A percentile compares a stretch with the other conserved stretches of the same genome.
Conservation (phyloP, 2,888 invertebrate species). For the Coenonympha arcania region DNA sequence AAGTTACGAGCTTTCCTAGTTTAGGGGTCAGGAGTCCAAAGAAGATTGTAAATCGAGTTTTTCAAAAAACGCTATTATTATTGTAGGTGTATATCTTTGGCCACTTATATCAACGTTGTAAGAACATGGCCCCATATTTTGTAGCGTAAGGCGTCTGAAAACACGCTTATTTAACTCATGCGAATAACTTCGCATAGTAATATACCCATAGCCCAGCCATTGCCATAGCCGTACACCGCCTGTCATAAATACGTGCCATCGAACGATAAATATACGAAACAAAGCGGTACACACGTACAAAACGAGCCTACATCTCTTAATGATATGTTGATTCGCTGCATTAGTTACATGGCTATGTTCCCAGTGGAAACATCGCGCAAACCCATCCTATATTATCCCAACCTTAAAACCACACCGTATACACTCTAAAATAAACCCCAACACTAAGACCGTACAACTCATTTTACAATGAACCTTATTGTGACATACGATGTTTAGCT, state of each 20-base stretch:
- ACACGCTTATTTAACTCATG: conserved; percentile 46
- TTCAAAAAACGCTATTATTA: no score
- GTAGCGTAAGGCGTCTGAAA: conserved; percentile 63
- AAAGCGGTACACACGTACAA: conserved; percentile 72
- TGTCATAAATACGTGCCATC: conserved; percentile 67
- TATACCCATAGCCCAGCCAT: no score
- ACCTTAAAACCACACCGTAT: conserved; percentile 26
- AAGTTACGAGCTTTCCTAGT: no score
- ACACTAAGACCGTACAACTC: not conserved
- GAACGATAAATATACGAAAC: conserved; percentile 68
- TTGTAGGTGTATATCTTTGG: not conserved
- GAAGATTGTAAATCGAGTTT: no score
- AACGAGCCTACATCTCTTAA: conserved; percentile 71
- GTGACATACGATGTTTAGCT: conserved; percentile 32
- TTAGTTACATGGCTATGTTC: conserved; percentile 74
- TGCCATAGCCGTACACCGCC: conserved; percentile 44
- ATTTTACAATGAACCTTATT: conserved; percentile 15
- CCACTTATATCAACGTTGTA: not conserved
- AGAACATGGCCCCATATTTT: conserved; percentile 33
- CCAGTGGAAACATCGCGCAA: conserved; percentile 70
- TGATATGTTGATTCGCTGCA: conserved; percentile 74
- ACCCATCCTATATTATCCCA: conserved; percentile 30
- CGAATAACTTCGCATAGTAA: conserved; percentile 45
- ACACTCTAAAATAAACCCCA: conserved; percentile 35
- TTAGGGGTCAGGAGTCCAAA: no score